Conservation (phyloP, 2,888 invertebrate species). For the Plagodis pulveraria region DNA sequence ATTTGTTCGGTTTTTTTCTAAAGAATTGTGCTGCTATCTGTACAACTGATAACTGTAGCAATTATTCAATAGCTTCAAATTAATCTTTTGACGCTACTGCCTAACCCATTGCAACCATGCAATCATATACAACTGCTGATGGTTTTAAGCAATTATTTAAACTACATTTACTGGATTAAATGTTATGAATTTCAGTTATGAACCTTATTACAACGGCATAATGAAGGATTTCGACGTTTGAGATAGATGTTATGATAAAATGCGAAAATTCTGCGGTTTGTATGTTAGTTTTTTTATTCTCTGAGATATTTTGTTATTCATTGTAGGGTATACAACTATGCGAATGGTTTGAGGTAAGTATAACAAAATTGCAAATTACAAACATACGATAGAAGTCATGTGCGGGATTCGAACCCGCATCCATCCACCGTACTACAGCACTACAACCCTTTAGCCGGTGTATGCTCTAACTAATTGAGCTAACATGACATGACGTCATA, state of each 20-base stretch:
- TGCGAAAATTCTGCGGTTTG: background rate
- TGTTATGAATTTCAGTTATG: background rate
- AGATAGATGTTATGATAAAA: background rate
- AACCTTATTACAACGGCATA: conserved; percentile 1
- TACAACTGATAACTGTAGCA: conserved; percentile 42
- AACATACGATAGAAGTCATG: no score
- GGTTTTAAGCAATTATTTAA: conserved; percentile 20
- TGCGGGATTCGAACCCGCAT: no score
- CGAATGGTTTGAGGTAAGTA: no score
- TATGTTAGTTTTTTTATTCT: no score
- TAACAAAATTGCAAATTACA: no score
- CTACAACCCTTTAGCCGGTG: no score
- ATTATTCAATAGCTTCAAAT: conserved; percentile 66
- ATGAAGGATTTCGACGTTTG: background rate
- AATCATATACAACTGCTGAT: conserved; percentile 16
- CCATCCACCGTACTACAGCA: no score
- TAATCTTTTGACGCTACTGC: conserved; percentile 60
- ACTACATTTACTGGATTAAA: conserved; percentile 5
- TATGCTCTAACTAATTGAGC: no score
- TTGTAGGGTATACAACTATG: no score
- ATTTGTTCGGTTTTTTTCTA: no score
- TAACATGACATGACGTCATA: no score
- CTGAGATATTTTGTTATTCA: no score
- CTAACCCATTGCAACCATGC: conserved; percentile 18
- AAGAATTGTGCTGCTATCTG: conserved; percentile 25